Percentiles rank a stretch among this genome's conserved stretches.
Evolutionary conservation across 2,113 vertebrate genomes (phyloP).

Genomic region (Connochaetes taurinus): DNA sequence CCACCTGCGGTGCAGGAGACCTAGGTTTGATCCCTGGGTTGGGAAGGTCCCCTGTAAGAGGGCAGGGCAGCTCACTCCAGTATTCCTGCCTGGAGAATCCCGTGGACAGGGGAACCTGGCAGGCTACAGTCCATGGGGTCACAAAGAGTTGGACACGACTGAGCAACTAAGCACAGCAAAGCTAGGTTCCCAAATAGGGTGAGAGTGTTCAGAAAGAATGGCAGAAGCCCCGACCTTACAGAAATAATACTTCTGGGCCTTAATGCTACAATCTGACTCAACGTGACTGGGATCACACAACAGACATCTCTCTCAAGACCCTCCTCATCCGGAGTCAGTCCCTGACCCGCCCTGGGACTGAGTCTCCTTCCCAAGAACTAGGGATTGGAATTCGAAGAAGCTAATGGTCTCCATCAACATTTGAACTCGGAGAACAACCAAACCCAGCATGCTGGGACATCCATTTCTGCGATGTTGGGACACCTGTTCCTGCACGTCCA

Average conservation of each 20-base stretch:
- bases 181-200: neutral
- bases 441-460: fast-evolving
- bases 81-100: neutral
- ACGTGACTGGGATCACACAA: neutral
- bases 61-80: neutral
- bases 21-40: neutral
- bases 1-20: fast-evolving
- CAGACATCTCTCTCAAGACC: neutral
- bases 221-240: neutral
- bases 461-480: fast-evolving
- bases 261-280: neutral
- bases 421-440: neutral
- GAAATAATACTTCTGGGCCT: neutral
- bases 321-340: neutral
- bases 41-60: neutral
- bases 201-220: neutral
- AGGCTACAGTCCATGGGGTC: neutral
- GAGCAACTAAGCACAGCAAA: neutral
- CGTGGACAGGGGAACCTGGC: neutral
- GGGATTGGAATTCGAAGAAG: neutral
- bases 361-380: neutral
- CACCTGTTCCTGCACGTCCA: neutral
- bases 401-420: neutral
- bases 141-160: neutral
- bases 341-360: neutral